Evolutionary conservation across 37 sponge, comb jelly and placozoan species (phyloP).

Genomic region (Haliclona indistincta): DNA sequence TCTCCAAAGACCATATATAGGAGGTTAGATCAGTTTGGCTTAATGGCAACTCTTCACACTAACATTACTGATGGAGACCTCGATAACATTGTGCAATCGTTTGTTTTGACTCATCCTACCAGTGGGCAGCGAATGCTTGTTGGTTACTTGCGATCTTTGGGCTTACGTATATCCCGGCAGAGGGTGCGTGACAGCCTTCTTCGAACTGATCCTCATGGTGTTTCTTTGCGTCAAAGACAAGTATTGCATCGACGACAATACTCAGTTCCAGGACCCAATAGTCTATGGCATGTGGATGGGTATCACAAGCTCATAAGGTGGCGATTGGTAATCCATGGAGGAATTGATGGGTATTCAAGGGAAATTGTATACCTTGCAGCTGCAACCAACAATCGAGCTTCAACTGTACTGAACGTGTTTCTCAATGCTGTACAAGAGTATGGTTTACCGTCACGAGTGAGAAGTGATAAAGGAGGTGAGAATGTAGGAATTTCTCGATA

Average conservation of each 20-base stretch:
- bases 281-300: conserved; percentile 61
- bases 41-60: no score
- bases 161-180: conserved; percentile 20
- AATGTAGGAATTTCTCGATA: conserved; percentile 37
- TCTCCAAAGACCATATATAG: conserved; percentile 32
- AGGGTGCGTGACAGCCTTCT: conserved; percentile 12
- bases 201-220: conserved; percentile 63
- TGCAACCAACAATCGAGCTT: conserved; percentile 40
- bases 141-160: conserved; percentile 18
- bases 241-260: no score
- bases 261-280: no score
- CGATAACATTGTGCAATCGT: neutral
- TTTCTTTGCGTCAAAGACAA: no score
- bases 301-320: conserved; percentile 51
- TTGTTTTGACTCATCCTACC: conserved; percentile 3
- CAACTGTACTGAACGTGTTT: conserved; percentile 31
- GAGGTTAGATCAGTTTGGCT: conserved; percentile 14
- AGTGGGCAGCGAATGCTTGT: conserved; percentile 31
- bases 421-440: conserved; percentile 8
- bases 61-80: no score
- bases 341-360: conserved; percentile 46
- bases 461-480: conserved; percentile 63
- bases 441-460: conserved; percentile 48
- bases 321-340: conserved; percentile 54
- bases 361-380: conserved; percentile 18